A percentile compares a stretch with the other conserved stretches of the same genome.
phyloP scores from a whole-genome alignment of 2,797 vertebrate species.

The Siniperca scherzeri region DNA sequence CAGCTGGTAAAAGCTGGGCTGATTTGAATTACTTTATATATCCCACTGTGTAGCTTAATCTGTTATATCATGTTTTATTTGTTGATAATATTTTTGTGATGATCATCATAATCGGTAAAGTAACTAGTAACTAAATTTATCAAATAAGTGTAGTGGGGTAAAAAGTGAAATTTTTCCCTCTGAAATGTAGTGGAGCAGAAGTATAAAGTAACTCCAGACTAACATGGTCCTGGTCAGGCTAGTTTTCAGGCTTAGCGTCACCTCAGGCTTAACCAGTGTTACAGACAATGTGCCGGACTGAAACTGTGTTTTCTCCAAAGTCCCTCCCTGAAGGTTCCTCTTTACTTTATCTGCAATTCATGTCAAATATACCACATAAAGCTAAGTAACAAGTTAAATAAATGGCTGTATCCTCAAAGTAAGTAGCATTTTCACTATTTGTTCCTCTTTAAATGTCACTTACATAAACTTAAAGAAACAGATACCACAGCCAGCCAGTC shows the following conservation, averaged over 20 bases:
- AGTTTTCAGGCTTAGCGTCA: neutral
- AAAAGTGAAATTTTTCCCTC: neutral
- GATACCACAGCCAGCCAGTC: neutral
- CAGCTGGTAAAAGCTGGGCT: neutral
- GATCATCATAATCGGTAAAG: neutral
- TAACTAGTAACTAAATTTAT: neutral
- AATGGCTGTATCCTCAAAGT: too few relatives aligned
- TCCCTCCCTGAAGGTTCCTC: neutral
- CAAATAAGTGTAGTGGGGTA: neutral
- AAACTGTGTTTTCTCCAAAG: neutral
- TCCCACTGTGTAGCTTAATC: neutral
- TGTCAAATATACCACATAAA: neutral
- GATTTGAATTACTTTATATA: neutral
- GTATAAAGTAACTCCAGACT: neutral
- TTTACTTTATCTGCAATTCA: neutral
- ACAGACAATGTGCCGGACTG: neutral
- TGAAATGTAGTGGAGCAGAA: neutral
- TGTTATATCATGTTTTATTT: neutral
- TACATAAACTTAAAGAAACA: neutral
- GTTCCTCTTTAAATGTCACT: neutral
- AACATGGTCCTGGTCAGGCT: neutral
- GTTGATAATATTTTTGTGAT: neutral
- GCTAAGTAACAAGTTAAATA: neutral
- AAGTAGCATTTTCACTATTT: neutral
- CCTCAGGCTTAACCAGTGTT: neutral